Conservation (phyloP, 2,888 invertebrate genomes). For the Blastobasis adustella region DNA sequence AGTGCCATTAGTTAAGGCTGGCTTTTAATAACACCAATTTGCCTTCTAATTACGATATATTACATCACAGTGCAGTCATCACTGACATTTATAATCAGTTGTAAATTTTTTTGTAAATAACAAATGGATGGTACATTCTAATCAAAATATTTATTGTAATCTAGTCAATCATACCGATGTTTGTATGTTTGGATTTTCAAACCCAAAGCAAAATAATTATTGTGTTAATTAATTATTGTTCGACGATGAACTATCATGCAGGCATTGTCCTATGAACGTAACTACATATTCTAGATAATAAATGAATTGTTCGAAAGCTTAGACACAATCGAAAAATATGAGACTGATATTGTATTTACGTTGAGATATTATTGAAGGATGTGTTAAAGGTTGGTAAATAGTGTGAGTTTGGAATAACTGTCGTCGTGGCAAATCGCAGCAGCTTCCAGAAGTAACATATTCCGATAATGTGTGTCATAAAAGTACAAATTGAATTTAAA, state of each 20-base stretch:
- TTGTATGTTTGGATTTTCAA: too few relatives aligned
- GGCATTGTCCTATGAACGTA: not conserved
- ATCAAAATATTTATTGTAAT: constrained; percentile 28
- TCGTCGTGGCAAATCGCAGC: constrained; percentile 3
- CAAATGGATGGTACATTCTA: constrained; percentile 28
- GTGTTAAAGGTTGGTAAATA: constrained; percentile 28
- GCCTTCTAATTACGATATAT: constrained; percentile 21
- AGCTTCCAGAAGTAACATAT: constrained; percentile 5
- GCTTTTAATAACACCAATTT: constrained; percentile 17
- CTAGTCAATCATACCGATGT: constrained; percentile 21
- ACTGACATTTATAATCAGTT: constrained; percentile 4
- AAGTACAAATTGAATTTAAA: constrained; percentile 38
- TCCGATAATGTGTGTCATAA: constrained; percentile 1
- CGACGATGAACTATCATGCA: too few relatives aligned
- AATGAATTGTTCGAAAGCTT: constrained; percentile 13
- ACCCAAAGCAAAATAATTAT: too few relatives aligned
- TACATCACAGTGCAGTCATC: constrained; percentile 12
- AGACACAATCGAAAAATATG: constrained; percentile 38
- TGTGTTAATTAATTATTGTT: too few relatives aligned
- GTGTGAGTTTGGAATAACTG: constrained; percentile 15
- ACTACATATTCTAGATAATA: constrained; percentile 2
- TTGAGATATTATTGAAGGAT: constrained; percentile 28
- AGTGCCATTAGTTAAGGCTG: constrained; percentile 48
- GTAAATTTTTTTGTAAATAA: constrained; percentile 6
- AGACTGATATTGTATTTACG: constrained; percentile 61